phyloP scores from a whole-genome alignment of 2,113 vertebrate genomes.

The Scolopax mira region DNA sequence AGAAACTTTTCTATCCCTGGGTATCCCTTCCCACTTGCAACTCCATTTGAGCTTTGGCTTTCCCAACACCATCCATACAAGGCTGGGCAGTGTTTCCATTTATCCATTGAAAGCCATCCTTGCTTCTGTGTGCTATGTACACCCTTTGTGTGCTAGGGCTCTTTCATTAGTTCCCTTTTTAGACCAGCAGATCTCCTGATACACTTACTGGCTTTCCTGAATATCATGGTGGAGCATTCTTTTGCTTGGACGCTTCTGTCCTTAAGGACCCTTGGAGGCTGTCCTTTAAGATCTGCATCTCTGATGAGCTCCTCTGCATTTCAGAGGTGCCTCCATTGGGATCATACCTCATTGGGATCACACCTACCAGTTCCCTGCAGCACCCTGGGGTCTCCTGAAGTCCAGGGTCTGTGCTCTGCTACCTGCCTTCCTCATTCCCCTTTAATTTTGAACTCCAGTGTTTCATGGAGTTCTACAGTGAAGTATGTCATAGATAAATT shows the following conservation, averaged over 20 bases:
- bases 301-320: neutral
- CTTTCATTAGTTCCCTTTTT: neutral
- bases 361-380: neutral
- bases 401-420: neutral
- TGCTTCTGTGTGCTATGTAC: neutral
- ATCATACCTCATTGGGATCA: neutral
- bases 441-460: neutral
- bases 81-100: neutral
- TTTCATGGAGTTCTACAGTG: neutral
- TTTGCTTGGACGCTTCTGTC: neutral
- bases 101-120: neutral
- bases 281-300: neutral
- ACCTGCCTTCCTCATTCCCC: neutral
- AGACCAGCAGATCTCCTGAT: neutral
- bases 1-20: neutral
- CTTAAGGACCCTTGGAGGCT: neutral
- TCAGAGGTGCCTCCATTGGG: neutral
- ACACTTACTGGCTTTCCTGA: neutral
- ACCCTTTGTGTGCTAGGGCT: neutral
- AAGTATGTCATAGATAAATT: neutral
- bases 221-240: neutral
- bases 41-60: neutral
- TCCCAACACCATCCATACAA: neutral
- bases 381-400: neutral
- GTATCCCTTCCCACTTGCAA: neutral